These are phyloP conservation scores for Metacarcinus magister DNA, from an alignment of 2,888 invertebrate genomes.

Conservation along the genomic window DNA sequence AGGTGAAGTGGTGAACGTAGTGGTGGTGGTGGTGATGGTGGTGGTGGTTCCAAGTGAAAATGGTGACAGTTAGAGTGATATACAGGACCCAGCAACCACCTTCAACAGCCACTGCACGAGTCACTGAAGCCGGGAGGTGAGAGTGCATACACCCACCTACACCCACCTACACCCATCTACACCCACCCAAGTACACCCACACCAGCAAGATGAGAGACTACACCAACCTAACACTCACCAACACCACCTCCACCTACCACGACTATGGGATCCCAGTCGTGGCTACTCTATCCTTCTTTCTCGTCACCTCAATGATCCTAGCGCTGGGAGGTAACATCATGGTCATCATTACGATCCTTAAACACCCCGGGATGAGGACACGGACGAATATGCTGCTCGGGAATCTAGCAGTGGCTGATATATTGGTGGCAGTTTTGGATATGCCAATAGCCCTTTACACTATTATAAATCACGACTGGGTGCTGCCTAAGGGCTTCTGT, in stretches of 20 bases:
- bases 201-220: not conserved
- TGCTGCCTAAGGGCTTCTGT: constrained; percentile 84
- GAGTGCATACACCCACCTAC: not conserved
- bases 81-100: too few species aligned
- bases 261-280: constrained; percentile 83
- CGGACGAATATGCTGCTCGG: constrained; percentile 86
- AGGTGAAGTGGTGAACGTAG: not conserved
- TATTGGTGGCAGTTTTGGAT: constrained; percentile 84
- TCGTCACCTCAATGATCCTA: constrained; percentile 84
- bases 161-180: not conserved
- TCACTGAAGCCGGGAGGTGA: not conserved
- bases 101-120: too few species aligned
- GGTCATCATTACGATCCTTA: constrained; percentile 85
- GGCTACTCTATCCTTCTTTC: constrained; percentile 84
- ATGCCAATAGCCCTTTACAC: constrained; percentile 85
- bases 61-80: too few species aligned
- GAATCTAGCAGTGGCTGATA: constrained; percentile 85
- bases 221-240: too few species aligned
- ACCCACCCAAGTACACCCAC: too few species aligned
- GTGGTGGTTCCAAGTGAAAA: not conserved
- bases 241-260: not conserved
- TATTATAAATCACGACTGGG: constrained; percentile 84
- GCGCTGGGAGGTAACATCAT: constrained; percentile 85
- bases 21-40: not conserved
- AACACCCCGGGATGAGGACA: constrained; percentile 85